Percentiles rank a stretch among this genome's conserved stretches.
These are phyloP conservation scores for Cotesia chilonis DNA, from an alignment of 1,140 invertebrate genomes.

Conservation along the genomic window DNA sequence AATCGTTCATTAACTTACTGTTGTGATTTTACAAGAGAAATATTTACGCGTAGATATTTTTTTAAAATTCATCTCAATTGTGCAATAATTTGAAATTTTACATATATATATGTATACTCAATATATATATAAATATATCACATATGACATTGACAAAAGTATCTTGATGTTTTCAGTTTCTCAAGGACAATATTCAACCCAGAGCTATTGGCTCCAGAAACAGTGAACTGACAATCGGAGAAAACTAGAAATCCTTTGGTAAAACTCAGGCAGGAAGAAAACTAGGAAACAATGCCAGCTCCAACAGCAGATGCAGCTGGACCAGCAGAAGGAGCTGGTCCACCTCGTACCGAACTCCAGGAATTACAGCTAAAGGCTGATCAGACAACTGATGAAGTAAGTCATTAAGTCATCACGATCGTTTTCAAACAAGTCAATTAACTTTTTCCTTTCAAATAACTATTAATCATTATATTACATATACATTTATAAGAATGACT, in stretches of 20 bases:
- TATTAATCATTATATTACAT: neutral
- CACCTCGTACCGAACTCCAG: conserved; percentile 86
- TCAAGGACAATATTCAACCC: neutral
- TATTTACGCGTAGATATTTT: no score
- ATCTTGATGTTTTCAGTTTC: conserved; percentile 21
- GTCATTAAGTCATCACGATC: conserved; percentile 29
- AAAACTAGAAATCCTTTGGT: neutral
- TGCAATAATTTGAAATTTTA: neutral
- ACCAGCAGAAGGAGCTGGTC: conserved; percentile 73
- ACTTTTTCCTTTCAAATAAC: conserved; percentile 6
- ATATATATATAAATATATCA: no score
- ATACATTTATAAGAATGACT: no score
- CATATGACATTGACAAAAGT: neutral
- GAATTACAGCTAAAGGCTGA: conserved; percentile 88
- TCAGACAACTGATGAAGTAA: conserved; percentile 90
- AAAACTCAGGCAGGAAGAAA: conserved; percentile 9
- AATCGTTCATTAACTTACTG: neutral
- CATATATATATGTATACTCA: no score
- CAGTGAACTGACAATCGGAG: neutral
- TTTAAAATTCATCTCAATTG: neutral
- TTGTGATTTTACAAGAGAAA: neutral
- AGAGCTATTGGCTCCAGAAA: neutral
- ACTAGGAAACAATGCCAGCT: conserved; percentile 65
- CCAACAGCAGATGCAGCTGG: conserved; percentile 66
- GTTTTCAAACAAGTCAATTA: conserved; percentile 10